Base-by-base conservation (phyloP, 2,113 vertebrate species). In the Neotoma lepida region DNA sequence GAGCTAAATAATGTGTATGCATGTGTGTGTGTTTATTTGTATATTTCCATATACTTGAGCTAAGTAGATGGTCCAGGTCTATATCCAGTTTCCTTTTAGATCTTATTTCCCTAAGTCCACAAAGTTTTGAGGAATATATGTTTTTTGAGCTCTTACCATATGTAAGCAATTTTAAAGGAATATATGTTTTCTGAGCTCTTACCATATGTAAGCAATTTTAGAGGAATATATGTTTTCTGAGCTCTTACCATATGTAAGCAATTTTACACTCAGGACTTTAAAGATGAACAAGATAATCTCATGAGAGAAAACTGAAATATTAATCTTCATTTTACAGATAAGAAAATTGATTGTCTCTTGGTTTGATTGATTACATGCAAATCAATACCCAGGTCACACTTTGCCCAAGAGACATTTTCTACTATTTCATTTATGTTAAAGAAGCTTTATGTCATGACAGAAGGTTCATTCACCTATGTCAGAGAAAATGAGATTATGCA, bases 301-400 rank as follows among this genome's bases (percentile, higher is more conserved):
- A 4, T 22, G 41, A 66, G 78, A 64, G 61, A 46, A 64, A 86
- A 71, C 35, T 63, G 61, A 86, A 94, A 84, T 61, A 89, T 86
- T 70, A 82, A 51, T 91, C 78, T 95, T 94, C 33, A 96, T 92
- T 94, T 68, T 96, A 89, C 20, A 92, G 18, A 87, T 93, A 84
- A 86, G 89, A 93, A 94, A 91, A 93, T 68, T 84, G 87, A 95
- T 94, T 70, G 24, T 81, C 9, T n/a, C 44, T 94, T 90, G 28
- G 46, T 93, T 97, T 96, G 95, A 97, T 87, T 89, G 93, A 96
- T 95, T 88, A 71, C 51, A 66, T 94, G 56, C 4, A 71, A 93
- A 91, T 96, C 89, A 87, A 97, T 95, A 88, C 20, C 33, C 68
- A 89, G 68, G 54, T 91, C 73, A 91, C 20, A 91, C 20, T 6